These are phyloP conservation scores for Tigriopus japonicus DNA, from an alignment of 1,140 invertebrate genomes.

Conservation along the genomic window DNA sequence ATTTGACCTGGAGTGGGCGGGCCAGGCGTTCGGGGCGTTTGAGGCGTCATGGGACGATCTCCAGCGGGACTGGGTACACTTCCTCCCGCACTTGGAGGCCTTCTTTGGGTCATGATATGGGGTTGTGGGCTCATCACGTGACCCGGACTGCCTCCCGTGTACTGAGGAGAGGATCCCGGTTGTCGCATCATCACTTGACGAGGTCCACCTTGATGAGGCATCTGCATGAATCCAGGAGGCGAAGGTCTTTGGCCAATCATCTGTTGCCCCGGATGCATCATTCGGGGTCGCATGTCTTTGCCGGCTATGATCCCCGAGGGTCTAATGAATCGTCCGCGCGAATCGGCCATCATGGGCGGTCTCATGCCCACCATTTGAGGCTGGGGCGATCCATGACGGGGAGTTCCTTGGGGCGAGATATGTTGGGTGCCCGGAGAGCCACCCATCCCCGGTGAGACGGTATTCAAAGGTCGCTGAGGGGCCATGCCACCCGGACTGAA, in stretches of 20 bases:
- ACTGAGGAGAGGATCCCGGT: background rate
- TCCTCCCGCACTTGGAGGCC: conserved; percentile 5
- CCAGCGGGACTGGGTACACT: conserved; percentile 3
- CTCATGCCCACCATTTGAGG: conserved; percentile 2
- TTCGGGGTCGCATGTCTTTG: conserved; percentile 5
- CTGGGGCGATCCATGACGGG: conserved; percentile 3
- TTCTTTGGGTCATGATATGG: background rate
- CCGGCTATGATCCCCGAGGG: background rate
- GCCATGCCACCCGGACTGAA: conserved; percentile 3
- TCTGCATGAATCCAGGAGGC: background rate
- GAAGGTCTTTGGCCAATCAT: background rate
- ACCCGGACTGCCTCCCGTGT: background rate
- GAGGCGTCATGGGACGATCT: conserved; percentile 11
- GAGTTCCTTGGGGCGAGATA: background rate
- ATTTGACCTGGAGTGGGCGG: conserved; percentile 5
- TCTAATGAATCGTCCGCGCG: background rate
- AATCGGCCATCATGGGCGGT: background rate
- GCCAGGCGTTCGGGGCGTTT: conserved; percentile 1
- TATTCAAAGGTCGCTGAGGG: conserved; percentile 1
- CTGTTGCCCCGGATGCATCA: background rate
- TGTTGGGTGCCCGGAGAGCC: background rate
- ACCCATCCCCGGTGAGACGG: background rate
- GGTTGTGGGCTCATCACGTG: conserved; percentile 12
- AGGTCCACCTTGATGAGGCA: background rate
- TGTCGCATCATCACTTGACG: conserved; percentile 11